Evolutionary conservation across 2,113 vertebrate genomes (phyloP).

Genomic region (Romanogobio albipinnatus): DNA sequence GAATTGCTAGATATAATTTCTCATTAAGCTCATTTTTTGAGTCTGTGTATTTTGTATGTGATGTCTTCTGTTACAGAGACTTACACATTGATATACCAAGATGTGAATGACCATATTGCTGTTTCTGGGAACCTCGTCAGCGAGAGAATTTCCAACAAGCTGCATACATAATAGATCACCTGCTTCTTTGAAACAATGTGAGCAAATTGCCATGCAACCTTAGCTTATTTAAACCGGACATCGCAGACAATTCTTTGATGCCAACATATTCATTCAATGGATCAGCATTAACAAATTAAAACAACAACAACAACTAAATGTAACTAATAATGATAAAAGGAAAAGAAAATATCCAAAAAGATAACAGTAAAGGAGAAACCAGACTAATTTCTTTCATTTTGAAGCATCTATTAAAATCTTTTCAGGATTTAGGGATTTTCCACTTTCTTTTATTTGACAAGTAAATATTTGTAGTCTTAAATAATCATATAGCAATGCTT

Average conservation of each 20-base stretch:
- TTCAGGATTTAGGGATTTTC: not conserved
- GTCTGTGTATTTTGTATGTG: not conserved
- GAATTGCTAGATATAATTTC: not conserved
- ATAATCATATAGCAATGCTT: not conserved
- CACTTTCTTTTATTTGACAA: not conserved
- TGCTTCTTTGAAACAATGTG: conserved; percentile 3
- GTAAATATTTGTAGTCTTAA: not conserved
- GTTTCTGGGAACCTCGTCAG: not conserved
- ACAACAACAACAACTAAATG: not conserved
- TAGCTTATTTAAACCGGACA: not conserved
- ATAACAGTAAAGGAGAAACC: not conserved
- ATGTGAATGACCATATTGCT: conserved; percentile 8
- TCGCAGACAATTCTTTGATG: not conserved
- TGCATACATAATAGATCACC: not conserved
- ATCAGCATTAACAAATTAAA: conserved; percentile 2
- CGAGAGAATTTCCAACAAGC: not conserved
- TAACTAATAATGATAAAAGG: not conserved
- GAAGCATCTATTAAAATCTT: not conserved
- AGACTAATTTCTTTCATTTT: not conserved
- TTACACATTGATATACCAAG: not conserved
- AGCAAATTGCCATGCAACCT: conserved; percentile 33
- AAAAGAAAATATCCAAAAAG: not conserved
- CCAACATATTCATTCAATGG: not conserved
- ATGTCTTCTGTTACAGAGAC: not conserved
- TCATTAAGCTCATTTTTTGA: conserved; percentile 19